These are phyloP conservation scores for Brachionus paranguensis DNA, from an alignment of 1,140 invertebrate species.

Conservation along the genomic window DNA sequence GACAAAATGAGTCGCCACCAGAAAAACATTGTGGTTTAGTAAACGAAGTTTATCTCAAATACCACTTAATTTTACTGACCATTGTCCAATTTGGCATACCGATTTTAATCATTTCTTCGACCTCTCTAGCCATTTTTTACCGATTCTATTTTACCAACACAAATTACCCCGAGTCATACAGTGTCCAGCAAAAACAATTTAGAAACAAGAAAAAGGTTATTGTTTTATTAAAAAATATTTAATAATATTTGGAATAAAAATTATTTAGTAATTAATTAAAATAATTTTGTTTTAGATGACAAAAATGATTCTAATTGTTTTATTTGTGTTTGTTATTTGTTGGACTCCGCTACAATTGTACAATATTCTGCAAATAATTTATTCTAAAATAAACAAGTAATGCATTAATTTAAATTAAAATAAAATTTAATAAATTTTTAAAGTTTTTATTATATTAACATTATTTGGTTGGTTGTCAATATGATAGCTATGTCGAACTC, in stretches of 20 bases:
- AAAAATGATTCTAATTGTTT: constrained; percentile 57
- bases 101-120: not conserved
- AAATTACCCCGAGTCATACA: not conserved
- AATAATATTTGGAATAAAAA: not conserved
- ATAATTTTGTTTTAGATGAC: constrained; percentile 42
- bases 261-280: not conserved
- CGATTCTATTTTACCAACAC: not conserved
- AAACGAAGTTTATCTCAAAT: not conserved
- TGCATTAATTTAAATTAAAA: not conserved
- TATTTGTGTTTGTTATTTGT: constrained; percentile 55
- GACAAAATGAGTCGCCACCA: not conserved
- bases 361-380: constrained; percentile 42
- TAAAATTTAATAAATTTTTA: constrained; percentile 39
- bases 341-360: constrained; percentile 57
- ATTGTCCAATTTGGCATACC: constrained; percentile 28
- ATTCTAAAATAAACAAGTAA: not conserved
- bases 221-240: not conserved
- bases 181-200: not conserved
- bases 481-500: constrained; percentile 81
- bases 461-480: constrained; percentile 67
- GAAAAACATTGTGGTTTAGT: constrained; percentile 9
- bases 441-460: constrained; percentile 47
- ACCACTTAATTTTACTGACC: not conserved
- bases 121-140: constrained; percentile 8
- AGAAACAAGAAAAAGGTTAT: constrained; percentile 30